Percentiles rank a stretch among this genome's conserved stretches.
Evolutionary conservation across 2,113 vertebrate species (phyloP).

Genomic region (Burhinus oedicnemus): DNA sequence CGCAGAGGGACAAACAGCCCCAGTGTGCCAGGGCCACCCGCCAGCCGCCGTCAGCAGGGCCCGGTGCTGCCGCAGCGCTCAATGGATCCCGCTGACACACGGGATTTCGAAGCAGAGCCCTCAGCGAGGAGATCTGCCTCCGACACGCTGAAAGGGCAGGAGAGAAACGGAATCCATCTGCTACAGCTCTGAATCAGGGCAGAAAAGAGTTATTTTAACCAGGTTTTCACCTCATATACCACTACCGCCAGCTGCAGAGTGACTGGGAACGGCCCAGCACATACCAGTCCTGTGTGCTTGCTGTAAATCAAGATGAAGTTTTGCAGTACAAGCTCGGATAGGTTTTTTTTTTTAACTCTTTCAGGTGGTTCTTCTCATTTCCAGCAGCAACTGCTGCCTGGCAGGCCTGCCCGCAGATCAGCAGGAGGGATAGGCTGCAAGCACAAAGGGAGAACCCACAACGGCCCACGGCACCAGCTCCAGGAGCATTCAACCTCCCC

Average conservation of each 20-base stretch:
- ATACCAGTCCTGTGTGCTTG: rapidly evolving
- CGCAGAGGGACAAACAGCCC: too few relatives aligned
- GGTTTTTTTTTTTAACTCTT: not conserved
- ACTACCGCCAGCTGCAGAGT: rapidly evolving
- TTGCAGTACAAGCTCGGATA: not conserved
- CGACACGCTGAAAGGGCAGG: too few relatives aligned
- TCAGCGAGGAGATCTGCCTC: too few relatives aligned
- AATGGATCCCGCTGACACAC: too few relatives aligned
- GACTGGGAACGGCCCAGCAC: not conserved
- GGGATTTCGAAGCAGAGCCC: too few relatives aligned
- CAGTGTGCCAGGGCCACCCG: too few relatives aligned
- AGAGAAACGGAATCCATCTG: too few relatives aligned
- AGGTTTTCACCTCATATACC: not conserved
- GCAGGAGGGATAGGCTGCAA: not conserved
- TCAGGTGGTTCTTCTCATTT: rapidly evolving
- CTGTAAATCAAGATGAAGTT: not conserved
- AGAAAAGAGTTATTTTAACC: rapidly evolving
- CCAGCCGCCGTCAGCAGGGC: too few relatives aligned
- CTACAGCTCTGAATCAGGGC: too few relatives aligned
- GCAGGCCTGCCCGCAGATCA: not conserved
- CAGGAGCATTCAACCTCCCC: not conserved
- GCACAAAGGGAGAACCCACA: not conserved
- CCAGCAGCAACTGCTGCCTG: rapidly evolving
- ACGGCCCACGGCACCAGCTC: not conserved
- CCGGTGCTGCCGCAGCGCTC: too few relatives aligned